These are phyloP conservation scores for Heliothis peltigera DNA, from an alignment of 2,888 invertebrate genomes.

Conservation along the genomic window DNA sequence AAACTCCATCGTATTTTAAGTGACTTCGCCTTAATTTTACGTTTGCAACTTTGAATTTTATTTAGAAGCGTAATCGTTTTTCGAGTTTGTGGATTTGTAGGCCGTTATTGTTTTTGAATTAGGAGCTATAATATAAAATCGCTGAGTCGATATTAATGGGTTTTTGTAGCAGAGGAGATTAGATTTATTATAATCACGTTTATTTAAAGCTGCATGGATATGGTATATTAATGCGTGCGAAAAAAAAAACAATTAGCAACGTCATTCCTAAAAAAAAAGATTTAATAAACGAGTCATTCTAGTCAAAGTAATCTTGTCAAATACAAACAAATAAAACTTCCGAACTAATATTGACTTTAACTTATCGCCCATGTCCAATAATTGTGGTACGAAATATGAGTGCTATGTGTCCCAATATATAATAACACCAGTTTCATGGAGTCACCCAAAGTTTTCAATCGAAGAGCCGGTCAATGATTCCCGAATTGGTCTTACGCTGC, in stretches of 20 bases:
- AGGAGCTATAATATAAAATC: conserved; percentile 45
- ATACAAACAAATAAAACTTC: conserved; percentile 8
- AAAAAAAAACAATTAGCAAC: neutral
- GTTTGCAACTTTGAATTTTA: conserved; percentile 53
- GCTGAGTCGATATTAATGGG: conserved; percentile 47
- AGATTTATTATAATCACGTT: conserved; percentile 19
- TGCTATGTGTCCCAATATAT: conserved; percentile 50
- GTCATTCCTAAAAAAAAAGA: neutral
- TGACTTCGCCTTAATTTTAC: conserved; percentile 60
- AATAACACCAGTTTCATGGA: conserved; percentile 50
- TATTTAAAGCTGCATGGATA: conserved; percentile 11
- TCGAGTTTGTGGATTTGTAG: conserved; percentile 35
- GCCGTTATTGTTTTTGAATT: conserved; percentile 48
- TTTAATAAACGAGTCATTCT: neutral
- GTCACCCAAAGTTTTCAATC: conserved; percentile 53
- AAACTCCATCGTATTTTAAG: conserved; percentile 70
- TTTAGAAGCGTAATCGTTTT: conserved; percentile 48
- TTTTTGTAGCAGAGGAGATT: conserved; percentile 12
- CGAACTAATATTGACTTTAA: conserved; percentile 21
- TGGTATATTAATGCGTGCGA: neutral
- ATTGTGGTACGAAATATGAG: conserved; percentile 47
- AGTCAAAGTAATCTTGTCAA: neutral
- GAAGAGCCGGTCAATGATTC: conserved; percentile 63
- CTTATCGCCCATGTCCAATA: conserved; percentile 28
- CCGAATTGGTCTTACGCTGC: conserved; percentile 67